Conservation (phyloP, 2,113 vertebrate genomes). For the Hirundichthys speculiger region DNA sequence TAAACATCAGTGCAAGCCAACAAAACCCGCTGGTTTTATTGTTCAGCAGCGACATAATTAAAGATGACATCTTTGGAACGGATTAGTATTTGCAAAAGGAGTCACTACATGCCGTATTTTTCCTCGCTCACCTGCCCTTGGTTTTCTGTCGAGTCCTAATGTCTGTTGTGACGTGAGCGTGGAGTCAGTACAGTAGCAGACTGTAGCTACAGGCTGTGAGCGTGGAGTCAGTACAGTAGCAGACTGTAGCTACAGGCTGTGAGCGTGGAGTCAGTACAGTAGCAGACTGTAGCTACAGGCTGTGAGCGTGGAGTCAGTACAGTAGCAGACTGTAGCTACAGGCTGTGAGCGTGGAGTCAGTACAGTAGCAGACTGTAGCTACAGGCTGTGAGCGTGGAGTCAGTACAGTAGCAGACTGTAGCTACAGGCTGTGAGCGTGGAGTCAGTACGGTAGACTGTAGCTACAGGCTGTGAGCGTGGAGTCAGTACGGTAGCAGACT, state of each 20-base stretch:
- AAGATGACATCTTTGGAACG: slow-evolving; percentile 27
- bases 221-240: slow-evolving; percentile 56
- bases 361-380: slow-evolving; percentile 77
- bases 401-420: slow-evolving; percentile 72
- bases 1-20: slow-evolving; percentile 14
- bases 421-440: slow-evolving; percentile 71
- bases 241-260: slow-evolving; percentile 77
- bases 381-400: slow-evolving; percentile 55
- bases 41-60: background rate
- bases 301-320: slow-evolving; percentile 51
- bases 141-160: slow-evolving; percentile 62
- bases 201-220: slow-evolving; percentile 77
- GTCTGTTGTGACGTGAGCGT: too few relatives aligned
- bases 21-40: slow-evolving; percentile 7
- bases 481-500: slow-evolving; percentile 67
- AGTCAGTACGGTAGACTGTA: slow-evolving; percentile 70
- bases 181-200: slow-evolving; percentile 62
- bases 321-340: slow-evolving; percentile 77
- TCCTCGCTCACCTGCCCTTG: slow-evolving; percentile 18
- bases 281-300: slow-evolving; percentile 77
- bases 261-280: slow-evolving; percentile 53
- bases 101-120: slow-evolving; percentile 28
- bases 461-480: slow-evolving; percentile 71
- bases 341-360: slow-evolving; percentile 46
- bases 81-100: slow-evolving; percentile 27